These are phyloP conservation scores for Pelodytes ibericus DNA, from an alignment of 2,797 vertebrate genomes.

Conservation along the genomic window DNA sequence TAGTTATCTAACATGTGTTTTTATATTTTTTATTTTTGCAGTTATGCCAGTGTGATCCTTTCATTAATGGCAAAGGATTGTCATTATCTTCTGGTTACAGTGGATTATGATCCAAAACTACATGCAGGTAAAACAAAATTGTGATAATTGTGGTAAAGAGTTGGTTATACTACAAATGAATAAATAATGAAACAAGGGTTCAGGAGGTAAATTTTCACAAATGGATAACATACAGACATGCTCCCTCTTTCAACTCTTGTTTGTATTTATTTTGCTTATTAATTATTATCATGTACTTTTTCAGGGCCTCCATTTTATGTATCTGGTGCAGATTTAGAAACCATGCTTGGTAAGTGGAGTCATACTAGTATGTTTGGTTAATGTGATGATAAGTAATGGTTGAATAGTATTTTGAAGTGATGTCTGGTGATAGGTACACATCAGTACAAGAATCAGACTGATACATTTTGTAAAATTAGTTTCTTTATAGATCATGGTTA, in stretches of 20 bases:
- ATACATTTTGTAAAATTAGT: too few species aligned
- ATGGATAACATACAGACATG: too few species aligned
- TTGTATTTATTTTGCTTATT: background rate
- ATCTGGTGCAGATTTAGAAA: constrained; percentile 68
- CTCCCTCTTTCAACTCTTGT: background rate
- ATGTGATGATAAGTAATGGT: too few species aligned
- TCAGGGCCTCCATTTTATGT: constrained; percentile 76
- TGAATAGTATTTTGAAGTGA: too few species aligned
- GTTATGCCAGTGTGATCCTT: constrained; percentile 78
- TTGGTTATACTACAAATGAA: too few species aligned
- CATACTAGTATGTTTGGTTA: background rate
- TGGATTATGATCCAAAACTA: constrained; percentile 81
- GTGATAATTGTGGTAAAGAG: background rate
- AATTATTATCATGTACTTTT: background rate
- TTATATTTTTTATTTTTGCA: constrained; percentile 59
- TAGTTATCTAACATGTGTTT: background rate
- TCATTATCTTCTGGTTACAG: constrained; percentile 78
- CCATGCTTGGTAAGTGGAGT: constrained; percentile 71
- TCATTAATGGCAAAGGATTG: constrained; percentile 80
- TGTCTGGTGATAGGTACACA: too few species aligned
- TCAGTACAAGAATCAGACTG: too few species aligned
- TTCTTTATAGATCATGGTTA: too few species aligned
- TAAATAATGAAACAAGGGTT: too few species aligned
- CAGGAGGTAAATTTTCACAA: too few species aligned
- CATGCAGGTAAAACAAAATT: constrained; percentile 76